These are phyloP conservation scores for Cydia splendana DNA, from an alignment of 1,140 invertebrate genomes.

Conservation along the genomic window DNA sequence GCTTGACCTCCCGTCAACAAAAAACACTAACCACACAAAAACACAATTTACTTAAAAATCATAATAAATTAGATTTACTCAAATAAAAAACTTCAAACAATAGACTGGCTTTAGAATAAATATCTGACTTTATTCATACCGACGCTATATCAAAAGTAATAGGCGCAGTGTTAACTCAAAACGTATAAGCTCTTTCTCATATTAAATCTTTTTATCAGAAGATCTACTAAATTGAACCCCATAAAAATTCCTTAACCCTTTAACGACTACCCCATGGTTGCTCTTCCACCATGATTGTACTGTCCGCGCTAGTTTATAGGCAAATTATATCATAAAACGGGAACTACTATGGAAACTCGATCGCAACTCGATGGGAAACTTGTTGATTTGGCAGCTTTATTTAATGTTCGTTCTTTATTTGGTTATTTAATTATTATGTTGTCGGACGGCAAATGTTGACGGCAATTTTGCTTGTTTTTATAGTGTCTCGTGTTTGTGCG, in stretches of 20 bases:
- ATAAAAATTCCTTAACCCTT: slow-evolving; percentile 17
- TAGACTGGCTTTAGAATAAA: neutral
- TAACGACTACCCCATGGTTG: slow-evolving; percentile 3
- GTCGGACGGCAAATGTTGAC: no score
- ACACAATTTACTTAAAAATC: slow-evolving; percentile 8
- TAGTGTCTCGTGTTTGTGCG: no score
- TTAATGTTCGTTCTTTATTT: no score
- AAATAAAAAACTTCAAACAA: slow-evolving; percentile 13
- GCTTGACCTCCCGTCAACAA: neutral
- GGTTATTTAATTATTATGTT: no score
- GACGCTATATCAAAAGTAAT: neutral
- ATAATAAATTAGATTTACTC: slow-evolving; percentile 4
- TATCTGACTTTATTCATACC: neutral
- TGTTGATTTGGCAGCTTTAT: neutral
- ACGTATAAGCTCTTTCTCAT: neutral
- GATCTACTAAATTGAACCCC: neutral
- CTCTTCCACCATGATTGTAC: neutral
- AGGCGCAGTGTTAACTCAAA: neutral
- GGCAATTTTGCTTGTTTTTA: no score
- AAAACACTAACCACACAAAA: neutral
- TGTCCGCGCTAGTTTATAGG: slow-evolving; percentile 18
- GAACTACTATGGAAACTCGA: slow-evolving; percentile 28
- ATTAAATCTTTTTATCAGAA: neutral
- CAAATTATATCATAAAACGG: slow-evolving; percentile 12
- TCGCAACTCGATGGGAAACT: neutral